phyloP scores from a whole-genome alignment of 2,888 invertebrate species.

The Microctonus brassicae region DNA sequence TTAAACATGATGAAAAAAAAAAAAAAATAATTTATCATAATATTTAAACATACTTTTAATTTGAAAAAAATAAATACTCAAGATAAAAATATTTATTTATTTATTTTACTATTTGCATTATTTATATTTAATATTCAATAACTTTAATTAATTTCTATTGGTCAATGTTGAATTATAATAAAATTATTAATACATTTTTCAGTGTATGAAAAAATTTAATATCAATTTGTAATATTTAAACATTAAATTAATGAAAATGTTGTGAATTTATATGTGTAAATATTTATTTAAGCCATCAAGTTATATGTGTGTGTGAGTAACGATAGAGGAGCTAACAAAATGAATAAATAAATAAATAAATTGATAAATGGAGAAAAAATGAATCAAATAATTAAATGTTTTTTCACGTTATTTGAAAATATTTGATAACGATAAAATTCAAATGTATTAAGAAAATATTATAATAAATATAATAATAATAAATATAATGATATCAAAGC shows the following conservation, averaged over 20 bases:
- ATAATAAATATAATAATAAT: neutral
- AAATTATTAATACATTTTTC: neutral
- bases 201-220: neutral
- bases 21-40: neutral
- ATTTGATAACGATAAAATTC: too few species aligned
- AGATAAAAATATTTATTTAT: too few species aligned
- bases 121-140: too few species aligned
- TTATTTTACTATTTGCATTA: too few species aligned
- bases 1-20: neutral
- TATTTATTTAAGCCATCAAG: neutral
- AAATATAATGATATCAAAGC: constrained; percentile 6
- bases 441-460: too few species aligned
- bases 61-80: neutral
- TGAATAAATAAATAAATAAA: too few species aligned
- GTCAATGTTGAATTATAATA: neutral
- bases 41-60: neutral
- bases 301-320: too few species aligned
- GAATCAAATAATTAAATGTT: too few species aligned
- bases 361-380: too few species aligned
- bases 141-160: too few species aligned
- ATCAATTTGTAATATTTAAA: neutral
- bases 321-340: too few species aligned
- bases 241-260: neutral
- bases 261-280: neutral
- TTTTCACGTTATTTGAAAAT: too few species aligned